Evolutionary conservation across 2,797 vertebrate species (phyloP).

Genomic region (Mus minutoides): DNA sequence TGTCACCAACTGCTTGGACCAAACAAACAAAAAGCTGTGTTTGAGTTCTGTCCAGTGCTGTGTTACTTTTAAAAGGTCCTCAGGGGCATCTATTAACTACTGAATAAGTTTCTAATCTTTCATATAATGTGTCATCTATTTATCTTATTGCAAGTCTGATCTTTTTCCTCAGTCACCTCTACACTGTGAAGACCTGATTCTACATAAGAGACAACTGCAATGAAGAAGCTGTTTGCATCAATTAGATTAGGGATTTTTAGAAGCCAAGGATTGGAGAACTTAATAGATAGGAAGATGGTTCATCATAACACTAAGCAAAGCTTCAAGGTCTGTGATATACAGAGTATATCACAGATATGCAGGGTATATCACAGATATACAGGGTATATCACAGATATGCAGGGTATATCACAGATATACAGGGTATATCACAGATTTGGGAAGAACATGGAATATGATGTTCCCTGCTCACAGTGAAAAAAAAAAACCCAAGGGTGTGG

Average conservation of each 20-base stretch:
- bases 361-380: too few species aligned
- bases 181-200: background rate
- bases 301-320: background rate
- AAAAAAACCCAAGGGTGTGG: background rate
- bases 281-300: background rate
- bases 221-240: background rate
- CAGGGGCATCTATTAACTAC: background rate
- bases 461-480: background rate
- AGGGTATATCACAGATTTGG: background rate
- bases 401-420: too few species aligned
- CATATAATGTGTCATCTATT: background rate
- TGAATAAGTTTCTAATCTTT: background rate
- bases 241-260: background rate
- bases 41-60: background rate
- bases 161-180: background rate
- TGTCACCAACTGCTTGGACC: background rate
- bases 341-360: too few species aligned
- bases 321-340: background rate
- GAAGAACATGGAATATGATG: background rate
- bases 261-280: background rate
- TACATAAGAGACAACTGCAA: background rate
- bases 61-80: background rate
- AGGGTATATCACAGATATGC: too few species aligned
- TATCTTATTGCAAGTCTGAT: too few species aligned
- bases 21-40: background rate